phyloP scores from a whole-genome alignment of 2,888 invertebrate genomes.

The Idaea biselata region DNA sequence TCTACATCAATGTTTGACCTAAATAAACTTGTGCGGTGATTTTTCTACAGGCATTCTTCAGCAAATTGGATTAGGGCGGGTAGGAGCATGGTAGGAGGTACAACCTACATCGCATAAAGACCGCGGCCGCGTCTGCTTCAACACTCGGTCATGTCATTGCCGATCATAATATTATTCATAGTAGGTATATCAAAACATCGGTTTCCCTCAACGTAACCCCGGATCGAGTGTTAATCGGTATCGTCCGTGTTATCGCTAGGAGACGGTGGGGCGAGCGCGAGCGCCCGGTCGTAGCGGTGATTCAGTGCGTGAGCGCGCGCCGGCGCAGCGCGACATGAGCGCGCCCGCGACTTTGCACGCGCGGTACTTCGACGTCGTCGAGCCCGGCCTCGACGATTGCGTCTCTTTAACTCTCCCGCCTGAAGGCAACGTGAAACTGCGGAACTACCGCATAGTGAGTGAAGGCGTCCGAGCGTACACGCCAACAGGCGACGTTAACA shows the following conservation, averaged over 20 bases:
- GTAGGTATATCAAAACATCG: slow-evolving; percentile 4
- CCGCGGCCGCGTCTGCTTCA: background rate
- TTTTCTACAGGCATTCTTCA: background rate
- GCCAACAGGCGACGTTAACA: slow-evolving; percentile 61
- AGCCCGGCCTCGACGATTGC: slow-evolving; percentile 55
- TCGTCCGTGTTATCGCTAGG: slow-evolving; percentile 17
- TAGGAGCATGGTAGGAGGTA: background rate
- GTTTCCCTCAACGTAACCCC: slow-evolving; percentile 13
- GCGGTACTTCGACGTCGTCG: slow-evolving; percentile 55
- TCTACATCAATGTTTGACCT: background rate
- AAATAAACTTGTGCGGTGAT: background rate
- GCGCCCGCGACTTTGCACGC: slow-evolving; percentile 12
- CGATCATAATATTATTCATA: background rate
- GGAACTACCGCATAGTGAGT: slow-evolving; percentile 61
- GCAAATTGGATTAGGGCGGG: background rate
- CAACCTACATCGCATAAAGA: background rate
- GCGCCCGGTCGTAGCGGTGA: slow-evolving; percentile 52
- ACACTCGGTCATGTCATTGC: background rate
- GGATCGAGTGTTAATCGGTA: slow-evolving; percentile 9
- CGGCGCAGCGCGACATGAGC: slow-evolving; percentile 25
- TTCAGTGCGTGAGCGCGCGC: slow-evolving; percentile 42
- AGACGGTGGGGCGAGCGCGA: slow-evolving; percentile 34
- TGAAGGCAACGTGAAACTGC: slow-evolving; percentile 63
- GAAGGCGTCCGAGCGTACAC: slow-evolving; percentile 65
- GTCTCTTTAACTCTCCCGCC: slow-evolving; percentile 49